Percentiles rank a stretch among this genome's conserved stretches.
Conservation (phyloP, 2,888 invertebrate species). For the Aphidius colemani region DNA sequence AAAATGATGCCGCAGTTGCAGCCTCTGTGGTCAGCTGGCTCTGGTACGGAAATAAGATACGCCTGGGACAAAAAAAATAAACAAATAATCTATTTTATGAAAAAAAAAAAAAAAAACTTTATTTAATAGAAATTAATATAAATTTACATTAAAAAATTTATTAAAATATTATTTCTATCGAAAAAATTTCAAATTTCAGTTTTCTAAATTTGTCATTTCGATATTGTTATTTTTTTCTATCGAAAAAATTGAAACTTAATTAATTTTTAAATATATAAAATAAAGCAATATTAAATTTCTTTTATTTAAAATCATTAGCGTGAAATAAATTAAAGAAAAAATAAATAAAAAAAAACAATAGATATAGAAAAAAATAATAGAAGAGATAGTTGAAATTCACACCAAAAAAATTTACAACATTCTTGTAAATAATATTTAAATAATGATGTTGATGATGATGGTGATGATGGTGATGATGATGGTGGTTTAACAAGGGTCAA, state of each 20-base stretch:
- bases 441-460: not conserved
- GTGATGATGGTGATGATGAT: not conserved
- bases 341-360: conserved; percentile 1
- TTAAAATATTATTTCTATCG: not conserved
- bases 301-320: not conserved
- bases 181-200: not conserved
- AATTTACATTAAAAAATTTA: not conserved
- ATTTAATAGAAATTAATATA: not conserved
- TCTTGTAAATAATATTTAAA: not conserved
- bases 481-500: conserved; percentile 23
- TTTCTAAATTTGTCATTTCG: not conserved
- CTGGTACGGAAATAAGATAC: conserved; percentile 57
- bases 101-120: conserved; percentile 28
- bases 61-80: conserved; percentile 54
- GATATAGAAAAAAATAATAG: no score
- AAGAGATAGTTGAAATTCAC: no score
- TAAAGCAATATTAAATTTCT: not conserved
- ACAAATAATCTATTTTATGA: conserved; percentile 21
- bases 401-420: not conserved
- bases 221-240: no score
- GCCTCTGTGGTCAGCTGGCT: conserved; percentile 54
- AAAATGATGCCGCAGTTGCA: conserved; percentile 48
- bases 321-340: not conserved
- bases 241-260: no score
- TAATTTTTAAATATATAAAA: no score